These are phyloP conservation scores for Alectura lathami DNA, from an alignment of 2,113 vertebrate genomes.

Conservation along the genomic window DNA sequence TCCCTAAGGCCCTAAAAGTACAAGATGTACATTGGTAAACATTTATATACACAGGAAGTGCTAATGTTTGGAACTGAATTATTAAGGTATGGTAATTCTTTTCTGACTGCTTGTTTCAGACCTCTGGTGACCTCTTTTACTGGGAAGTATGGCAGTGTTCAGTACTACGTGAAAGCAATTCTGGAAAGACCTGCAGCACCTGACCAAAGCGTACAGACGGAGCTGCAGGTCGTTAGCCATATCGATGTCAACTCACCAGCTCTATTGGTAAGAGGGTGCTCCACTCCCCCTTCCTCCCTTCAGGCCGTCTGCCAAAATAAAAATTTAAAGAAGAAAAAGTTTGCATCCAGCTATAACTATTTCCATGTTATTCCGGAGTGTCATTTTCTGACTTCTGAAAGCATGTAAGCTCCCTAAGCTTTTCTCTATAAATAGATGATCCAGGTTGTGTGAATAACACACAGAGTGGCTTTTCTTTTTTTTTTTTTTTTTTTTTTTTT, in stretches of 20 bases:
- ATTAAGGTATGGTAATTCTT: neutral
- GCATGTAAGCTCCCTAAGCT: slow-evolving; percentile 57
- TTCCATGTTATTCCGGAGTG: neutral
- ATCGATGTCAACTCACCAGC: slow-evolving; percentile 82
- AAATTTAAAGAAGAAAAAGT: neutral
- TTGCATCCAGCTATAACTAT: neutral
- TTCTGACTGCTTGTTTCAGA: slow-evolving; percentile 62
- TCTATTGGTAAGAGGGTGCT: slow-evolving; percentile 75
- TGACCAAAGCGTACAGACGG: slow-evolving; percentile 74
- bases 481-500: slow-evolving; percentile 60
- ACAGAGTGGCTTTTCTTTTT: slow-evolving; percentile 30
- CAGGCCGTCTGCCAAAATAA: neutral
- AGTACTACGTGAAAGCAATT: slow-evolving; percentile 79
- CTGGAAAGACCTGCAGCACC: slow-evolving; percentile 77
- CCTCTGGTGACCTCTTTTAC: slow-evolving; percentile 82
- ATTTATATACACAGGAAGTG: neutral
- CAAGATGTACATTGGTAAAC: neutral
- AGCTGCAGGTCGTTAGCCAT: slow-evolving; percentile 81
- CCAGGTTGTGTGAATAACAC: slow-evolving; percentile 65
- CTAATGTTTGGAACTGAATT: neutral
- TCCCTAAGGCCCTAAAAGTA: neutral
- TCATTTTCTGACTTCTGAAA: slow-evolving; percentile 59
- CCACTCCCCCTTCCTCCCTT: neutral
- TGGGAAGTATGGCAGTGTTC: slow-evolving; percentile 82
- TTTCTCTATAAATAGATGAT: slow-evolving; percentile 69